These are phyloP conservation scores for Penelope pileata DNA, from an alignment of 2,113 vertebrate genomes.

Conservation along the genomic window DNA sequence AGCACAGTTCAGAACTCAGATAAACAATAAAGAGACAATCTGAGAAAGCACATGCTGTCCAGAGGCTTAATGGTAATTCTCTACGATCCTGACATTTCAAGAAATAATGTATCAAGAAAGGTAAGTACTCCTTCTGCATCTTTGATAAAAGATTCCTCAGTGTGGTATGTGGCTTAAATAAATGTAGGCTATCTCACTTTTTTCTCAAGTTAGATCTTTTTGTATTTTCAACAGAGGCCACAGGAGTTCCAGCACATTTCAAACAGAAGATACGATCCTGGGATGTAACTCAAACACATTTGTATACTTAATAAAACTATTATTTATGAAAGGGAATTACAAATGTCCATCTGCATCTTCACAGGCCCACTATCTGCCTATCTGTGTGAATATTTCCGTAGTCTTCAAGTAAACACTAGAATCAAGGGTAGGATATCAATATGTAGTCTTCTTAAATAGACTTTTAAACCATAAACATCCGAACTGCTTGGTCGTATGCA, in stretches of 20 bases:
- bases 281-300: background rate
- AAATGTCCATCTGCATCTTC: background rate
- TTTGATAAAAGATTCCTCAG: background rate
- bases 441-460: background rate
- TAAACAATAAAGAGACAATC: background rate
- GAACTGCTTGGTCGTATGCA: background rate
- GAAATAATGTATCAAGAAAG: background rate
- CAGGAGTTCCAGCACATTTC: background rate
- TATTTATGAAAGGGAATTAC: background rate
- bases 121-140: background rate
- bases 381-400: background rate
- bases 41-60: background rate
- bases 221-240: background rate
- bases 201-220: background rate
- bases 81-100: conserved; percentile 12
- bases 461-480: background rate
- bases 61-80: background rate
- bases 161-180: background rate
- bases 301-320: background rate
- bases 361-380: background rate
- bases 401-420: background rate
- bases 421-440: background rate
- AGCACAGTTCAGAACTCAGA: background rate
- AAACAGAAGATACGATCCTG: background rate
- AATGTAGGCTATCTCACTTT: background rate